Conservation (phyloP, 2,113 vertebrate genomes). For the Cranoglanis bouderius region DNA sequence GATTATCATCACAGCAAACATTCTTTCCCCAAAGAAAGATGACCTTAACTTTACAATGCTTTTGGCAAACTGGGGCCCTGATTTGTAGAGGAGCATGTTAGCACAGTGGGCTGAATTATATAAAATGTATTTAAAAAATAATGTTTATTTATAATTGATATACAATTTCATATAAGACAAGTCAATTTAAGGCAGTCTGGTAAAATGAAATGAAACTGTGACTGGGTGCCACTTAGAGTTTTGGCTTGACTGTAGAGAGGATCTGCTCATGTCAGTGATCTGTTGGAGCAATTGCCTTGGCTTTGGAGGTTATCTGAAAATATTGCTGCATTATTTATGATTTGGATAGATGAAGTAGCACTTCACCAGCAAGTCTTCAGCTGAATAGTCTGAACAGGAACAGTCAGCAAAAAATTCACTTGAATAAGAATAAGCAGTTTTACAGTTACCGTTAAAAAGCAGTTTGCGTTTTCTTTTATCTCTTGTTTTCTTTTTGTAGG, state of each 20-base stretch:
- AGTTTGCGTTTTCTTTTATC: neutral
- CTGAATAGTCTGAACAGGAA: slow-evolving; percentile 3
- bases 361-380: slow-evolving; percentile 2
- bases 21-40: neutral
- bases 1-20: neutral
- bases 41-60: neutral
- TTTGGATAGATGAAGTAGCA: neutral
- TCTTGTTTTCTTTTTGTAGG: neutral
- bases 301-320: slow-evolving; percentile 2
- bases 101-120: neutral
- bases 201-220: neutral
- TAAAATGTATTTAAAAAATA: slow-evolving; percentile 6
- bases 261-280: neutral
- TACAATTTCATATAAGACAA: slow-evolving; percentile 9
- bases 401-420: neutral
- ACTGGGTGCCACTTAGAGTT: neutral
- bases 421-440: neutral
- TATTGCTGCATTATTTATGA: neutral
- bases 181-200: neutral
- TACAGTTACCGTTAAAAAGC: neutral
- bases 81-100: slow-evolving; percentile 11
- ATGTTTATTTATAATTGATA: neutral
- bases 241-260: slow-evolving; percentile 22
- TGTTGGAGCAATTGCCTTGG: neutral
- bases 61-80: neutral